A percentile compares a stretch with the other conserved stretches of the same genome.
These are phyloP conservation scores for Nudaria mundana DNA, from an alignment of 2,888 invertebrate species.

Conservation along the genomic window DNA sequence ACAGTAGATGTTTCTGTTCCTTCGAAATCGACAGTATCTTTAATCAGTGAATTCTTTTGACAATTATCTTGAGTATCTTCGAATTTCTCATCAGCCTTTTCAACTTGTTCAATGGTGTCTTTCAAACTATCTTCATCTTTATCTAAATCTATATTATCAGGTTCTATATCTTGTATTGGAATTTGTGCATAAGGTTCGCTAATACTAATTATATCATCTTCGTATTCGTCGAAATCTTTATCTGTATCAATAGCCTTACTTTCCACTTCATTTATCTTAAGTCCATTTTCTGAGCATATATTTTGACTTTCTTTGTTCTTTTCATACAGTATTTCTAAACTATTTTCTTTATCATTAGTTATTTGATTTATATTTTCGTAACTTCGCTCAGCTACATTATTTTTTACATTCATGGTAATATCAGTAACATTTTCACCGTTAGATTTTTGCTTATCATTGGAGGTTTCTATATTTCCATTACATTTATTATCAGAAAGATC, in stretches of 20 bases:
- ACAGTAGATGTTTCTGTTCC: not conserved
- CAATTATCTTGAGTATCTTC: not conserved
- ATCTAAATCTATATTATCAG: not conserved
- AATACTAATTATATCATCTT: constrained; percentile 14
- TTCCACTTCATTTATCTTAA: constrained; percentile 10
- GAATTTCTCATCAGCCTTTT: not conserved
- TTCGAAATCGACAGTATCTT: not conserved
- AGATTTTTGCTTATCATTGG: constrained; percentile 26
- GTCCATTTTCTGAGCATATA: constrained; percentile 3
- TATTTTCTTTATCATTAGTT: constrained; percentile 2
- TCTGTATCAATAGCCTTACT: constrained; percentile 9
- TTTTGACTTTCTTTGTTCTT: constrained; percentile 12
- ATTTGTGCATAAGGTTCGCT: constrained; percentile 2
- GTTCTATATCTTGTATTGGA: not conserved
- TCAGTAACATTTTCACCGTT: constrained; percentile 17
- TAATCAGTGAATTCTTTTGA: not conserved
- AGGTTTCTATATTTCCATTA: constrained; percentile 38
- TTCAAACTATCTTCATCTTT: constrained; percentile 1
- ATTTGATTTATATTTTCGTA: constrained; percentile 3
- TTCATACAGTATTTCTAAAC: constrained; percentile 2
- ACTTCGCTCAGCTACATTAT: constrained; percentile 14
- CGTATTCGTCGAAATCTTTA: constrained; percentile 17
- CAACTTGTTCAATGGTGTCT: not conserved
- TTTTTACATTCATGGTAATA: constrained; percentile 13
- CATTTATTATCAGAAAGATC: constrained; percentile 27